A percentile compares a stretch with the other conserved stretches of the same genome.
Evolutionary conservation across 2,797 vertebrate species (phyloP).

Genomic region (Danio choprae): DNA sequence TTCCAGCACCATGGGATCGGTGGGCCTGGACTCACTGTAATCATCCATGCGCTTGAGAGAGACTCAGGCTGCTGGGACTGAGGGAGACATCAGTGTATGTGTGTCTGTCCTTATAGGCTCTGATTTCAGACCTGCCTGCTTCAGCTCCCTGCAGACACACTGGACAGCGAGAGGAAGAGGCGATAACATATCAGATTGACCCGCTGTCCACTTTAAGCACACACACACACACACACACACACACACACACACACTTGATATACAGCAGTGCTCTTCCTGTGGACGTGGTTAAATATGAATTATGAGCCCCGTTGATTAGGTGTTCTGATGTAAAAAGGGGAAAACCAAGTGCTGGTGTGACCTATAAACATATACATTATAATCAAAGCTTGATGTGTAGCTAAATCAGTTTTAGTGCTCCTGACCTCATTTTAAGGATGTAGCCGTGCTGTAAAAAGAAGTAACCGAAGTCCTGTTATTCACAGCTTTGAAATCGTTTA

Average conservation of each 20-base stretch:
- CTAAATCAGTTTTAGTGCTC: slow-evolving; percentile 5
- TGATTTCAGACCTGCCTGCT: slow-evolving; percentile 71
- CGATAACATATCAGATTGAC: slow-evolving; percentile 70
- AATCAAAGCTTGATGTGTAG: slow-evolving; percentile 26
- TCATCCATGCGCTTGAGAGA: slow-evolving; percentile 56
- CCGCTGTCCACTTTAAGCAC: slow-evolving; percentile 48
- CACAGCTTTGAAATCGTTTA: neutral
- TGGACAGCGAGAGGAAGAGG: slow-evolving; percentile 68
- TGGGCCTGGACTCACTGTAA: slow-evolving; percentile 44
- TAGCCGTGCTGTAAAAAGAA: slow-evolving; percentile 3
- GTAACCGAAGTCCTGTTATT: slow-evolving; percentile 39
- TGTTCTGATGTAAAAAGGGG: slow-evolving; percentile 29
- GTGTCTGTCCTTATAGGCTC: slow-evolving; percentile 51
- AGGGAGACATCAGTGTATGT: slow-evolving; percentile 56
- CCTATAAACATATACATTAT: slow-evolving; percentile 27
- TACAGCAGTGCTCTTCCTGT: slow-evolving; percentile 72
- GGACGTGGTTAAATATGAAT: slow-evolving; percentile 53
- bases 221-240: too few species aligned
- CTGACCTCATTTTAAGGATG: slow-evolving; percentile 42
- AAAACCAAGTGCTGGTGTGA: slow-evolving; percentile 3
- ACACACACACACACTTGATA: slow-evolving; percentile 72
- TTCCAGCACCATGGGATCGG: slow-evolving; percentile 51
- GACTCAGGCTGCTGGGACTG: slow-evolving; percentile 64
- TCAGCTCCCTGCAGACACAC: slow-evolving; percentile 70
- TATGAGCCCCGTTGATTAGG: slow-evolving; percentile 26